Percentiles rank a stretch among this genome's conserved stretches.
These are phyloP conservation scores for Latrodectus elegans DNA, from an alignment of 2,888 invertebrate genomes.

Conservation along the genomic window DNA sequence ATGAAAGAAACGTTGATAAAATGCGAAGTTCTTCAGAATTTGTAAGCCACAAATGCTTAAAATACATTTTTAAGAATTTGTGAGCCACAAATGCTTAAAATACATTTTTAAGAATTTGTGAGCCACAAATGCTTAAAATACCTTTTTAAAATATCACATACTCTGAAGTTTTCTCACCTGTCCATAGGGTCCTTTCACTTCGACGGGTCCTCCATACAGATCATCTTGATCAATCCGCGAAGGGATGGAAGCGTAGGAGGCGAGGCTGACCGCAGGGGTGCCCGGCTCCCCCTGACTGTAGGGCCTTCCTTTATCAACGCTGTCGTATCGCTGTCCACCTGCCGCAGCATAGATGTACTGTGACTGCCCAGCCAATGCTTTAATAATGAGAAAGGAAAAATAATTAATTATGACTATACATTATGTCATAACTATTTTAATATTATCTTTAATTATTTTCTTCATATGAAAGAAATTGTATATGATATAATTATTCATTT, in stretches of 20 bases:
- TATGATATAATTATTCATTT: background rate
- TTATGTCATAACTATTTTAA: background rate
- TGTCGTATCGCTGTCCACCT: slow-evolving; percentile 44
- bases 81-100: background rate
- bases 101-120: background rate
- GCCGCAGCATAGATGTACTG: slow-evolving; percentile 50
- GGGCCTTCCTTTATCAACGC: slow-evolving; percentile 63
- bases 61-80: background rate
- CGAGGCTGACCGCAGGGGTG: slow-evolving; percentile 66
- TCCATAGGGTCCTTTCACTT: slow-evolving; percentile 66
- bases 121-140: background rate
- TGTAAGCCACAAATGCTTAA: background rate
- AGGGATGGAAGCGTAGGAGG: slow-evolving; percentile 69
- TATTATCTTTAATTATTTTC: background rate
- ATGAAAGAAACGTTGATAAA: no score
- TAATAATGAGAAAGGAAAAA: background rate
- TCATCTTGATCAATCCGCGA: slow-evolving; percentile 68
- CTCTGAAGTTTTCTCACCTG: slow-evolving; percentile 37
- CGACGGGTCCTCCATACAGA: slow-evolving; percentile 56
- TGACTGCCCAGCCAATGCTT: slow-evolving; percentile 61
- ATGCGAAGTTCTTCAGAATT: background rate
- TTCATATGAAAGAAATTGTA: background rate
- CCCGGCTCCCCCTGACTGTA: slow-evolving; percentile 68
- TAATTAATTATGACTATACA: background rate
- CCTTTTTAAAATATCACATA: background rate